Percentiles rank a stretch among this genome's conserved stretches.
These are phyloP conservation scores for Siniperca chuatsi DNA, from an alignment of 2,113 vertebrate species.

Conservation along the genomic window DNA sequence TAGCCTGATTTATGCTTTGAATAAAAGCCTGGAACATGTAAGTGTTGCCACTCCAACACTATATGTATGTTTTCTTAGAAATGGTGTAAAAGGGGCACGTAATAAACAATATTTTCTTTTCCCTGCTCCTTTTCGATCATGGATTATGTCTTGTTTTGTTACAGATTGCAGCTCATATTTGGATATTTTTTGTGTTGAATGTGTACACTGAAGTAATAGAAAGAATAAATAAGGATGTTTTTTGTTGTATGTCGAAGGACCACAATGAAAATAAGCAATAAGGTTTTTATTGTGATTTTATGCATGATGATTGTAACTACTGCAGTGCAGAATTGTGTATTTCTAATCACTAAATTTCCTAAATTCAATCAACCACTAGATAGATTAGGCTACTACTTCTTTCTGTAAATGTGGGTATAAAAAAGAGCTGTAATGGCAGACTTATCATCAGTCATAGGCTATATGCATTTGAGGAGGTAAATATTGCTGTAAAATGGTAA, in stretches of 20 bases:
- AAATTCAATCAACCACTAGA: background rate
- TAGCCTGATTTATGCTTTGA: background rate
- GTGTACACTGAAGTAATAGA: background rate
- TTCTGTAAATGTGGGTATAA: background rate
- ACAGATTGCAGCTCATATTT: background rate
- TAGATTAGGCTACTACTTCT: background rate
- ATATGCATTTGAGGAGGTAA: background rate
- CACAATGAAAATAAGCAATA: background rate
- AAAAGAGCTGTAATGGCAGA: background rate
- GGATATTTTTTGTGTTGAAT: background rate
- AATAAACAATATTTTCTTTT: background rate
- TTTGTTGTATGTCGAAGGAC: background rate
- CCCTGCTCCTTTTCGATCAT: background rate
- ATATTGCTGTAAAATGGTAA: background rate
- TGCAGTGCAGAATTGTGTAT: background rate
- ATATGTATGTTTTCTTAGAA: background rate
- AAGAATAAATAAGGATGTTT: background rate
- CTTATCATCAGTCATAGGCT: background rate
- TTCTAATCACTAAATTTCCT: background rate
- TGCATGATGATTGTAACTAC: background rate
- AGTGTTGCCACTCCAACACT: too few relatives aligned
- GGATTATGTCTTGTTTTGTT: background rate
- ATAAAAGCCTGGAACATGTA: background rate
- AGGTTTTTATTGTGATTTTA: background rate
- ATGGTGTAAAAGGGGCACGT: background rate